Evolutionary conservation across 2,888 invertebrate species (phyloP), one percentile per base, ranked within the genome.

Genomic region (Plebejus anna): DNA sequence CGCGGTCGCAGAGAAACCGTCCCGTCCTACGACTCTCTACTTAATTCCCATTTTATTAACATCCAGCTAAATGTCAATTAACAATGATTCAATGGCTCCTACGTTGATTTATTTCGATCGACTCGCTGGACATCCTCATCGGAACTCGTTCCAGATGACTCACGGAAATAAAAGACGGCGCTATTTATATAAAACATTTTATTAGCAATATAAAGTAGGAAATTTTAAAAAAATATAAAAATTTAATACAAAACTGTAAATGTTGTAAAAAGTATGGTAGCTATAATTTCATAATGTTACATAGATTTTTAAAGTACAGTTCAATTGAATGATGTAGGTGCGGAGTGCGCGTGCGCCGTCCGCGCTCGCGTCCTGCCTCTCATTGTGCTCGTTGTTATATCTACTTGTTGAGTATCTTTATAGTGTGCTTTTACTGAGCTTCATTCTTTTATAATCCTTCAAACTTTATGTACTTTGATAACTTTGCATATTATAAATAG

Each of bases 121-220:
- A 32, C 66, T 66, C 66, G 36, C 5, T 5, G 13, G 32, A 66
- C 32, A 16, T 66, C 66, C 32, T 66, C 66, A 13, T 13, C 22
- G 32, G 22, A 66, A 66, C 66, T 16, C 66, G 66, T 66, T 32
- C 32, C 66, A 36, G 66, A 36, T 66, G 32, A 32, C 42, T 28
- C 47, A 61, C 7, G 32, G 13, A 76, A 80, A 80, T 80, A 76
- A 80, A 82, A 83, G 75, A 77, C 72, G 77, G 13, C 11, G 57
- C 77, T 75, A 78, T 78, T 77, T 79, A 80, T 84, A 90, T 90
- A 92, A 92, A 94, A 92, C 92, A 90, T 92, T 94, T 94, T 92
- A 94, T 93, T 94, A 93, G 91, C 90, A 91, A 92, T 91, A 91
- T 93, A 92, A 90, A 89, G 91, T 93, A 92, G 92, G 93, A 93